Conservation (phyloP, 2,113 vertebrate genomes). For the Psilopogon haemacephalus region DNA sequence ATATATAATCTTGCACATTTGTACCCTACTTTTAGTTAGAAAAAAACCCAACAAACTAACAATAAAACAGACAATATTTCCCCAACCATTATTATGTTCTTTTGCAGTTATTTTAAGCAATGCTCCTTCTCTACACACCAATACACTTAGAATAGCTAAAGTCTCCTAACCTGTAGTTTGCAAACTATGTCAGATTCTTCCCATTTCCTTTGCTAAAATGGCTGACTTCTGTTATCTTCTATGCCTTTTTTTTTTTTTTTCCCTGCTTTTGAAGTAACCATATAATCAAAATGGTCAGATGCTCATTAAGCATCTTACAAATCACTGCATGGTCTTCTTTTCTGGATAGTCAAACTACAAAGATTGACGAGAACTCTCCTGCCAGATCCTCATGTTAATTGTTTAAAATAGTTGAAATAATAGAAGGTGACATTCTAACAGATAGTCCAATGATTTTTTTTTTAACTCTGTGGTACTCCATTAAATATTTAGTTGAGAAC, state of each 20-base stretch:
- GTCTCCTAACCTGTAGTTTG: not conserved
- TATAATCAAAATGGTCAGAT: not conserved
- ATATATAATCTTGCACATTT: not conserved
- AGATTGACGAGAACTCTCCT: not conserved
- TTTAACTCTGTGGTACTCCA: not conserved
- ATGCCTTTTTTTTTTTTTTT: not conserved
- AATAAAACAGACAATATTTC: not conserved
- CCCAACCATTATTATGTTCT: not conserved
- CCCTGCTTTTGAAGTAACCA: not conserved
- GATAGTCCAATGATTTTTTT: not conserved
- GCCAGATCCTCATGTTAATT: not conserved
- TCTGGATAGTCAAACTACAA: not conserved
- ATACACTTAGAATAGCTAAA: not conserved
- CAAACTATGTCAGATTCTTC: not conserved
- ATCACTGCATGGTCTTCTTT: not conserved
- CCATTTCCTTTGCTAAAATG: not conserved
- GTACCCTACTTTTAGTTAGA: not conserved
- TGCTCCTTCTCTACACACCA: not conserved
- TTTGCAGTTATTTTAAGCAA: not conserved
- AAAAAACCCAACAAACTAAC: not conserved
- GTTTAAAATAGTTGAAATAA: not conserved
- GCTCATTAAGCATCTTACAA: accelerated
- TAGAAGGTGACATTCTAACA: not conserved
- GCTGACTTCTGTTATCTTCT: not conserved
- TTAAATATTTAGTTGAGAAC: not conserved